Conservation (phyloP, 2,797 vertebrate genomes). For the Malacoraja senta region DNA sequence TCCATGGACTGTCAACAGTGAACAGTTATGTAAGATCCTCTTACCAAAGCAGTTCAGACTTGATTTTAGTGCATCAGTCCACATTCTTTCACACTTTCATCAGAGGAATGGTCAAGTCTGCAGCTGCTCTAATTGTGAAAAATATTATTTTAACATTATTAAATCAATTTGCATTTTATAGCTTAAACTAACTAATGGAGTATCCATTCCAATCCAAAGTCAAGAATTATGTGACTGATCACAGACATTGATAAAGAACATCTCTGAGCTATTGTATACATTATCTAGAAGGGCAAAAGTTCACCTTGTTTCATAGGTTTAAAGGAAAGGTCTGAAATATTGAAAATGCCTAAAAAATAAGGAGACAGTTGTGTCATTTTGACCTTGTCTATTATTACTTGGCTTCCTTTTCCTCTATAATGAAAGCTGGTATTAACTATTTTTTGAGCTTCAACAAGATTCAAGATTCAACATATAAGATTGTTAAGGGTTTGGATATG, state of each 20-base stretch:
- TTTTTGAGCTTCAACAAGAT: background rate
- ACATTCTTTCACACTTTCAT: background rate
- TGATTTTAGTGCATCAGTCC: background rate
- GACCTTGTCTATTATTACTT: background rate
- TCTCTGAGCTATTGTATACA: background rate
- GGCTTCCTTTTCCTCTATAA: background rate
- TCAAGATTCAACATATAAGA: no score
- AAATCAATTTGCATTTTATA: background rate
- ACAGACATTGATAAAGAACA: background rate
- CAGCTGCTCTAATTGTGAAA: background rate
- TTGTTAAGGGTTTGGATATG: no score
- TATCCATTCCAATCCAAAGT: background rate
- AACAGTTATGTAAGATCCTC: background rate
- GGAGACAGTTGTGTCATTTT: background rate
- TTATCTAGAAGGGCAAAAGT: background rate
- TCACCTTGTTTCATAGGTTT: background rate
- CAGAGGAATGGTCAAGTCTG: background rate
- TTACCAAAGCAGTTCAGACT: background rate
- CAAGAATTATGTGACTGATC: background rate
- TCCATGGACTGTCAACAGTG: background rate
- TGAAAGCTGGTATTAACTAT: background rate
- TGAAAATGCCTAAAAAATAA: background rate
- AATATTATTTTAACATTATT: background rate
- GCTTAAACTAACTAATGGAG: background rate
- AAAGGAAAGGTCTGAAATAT: background rate